Conservation (phyloP, 2,888 invertebrate genomes). For the Caenorhabditis wallacei region DNA sequence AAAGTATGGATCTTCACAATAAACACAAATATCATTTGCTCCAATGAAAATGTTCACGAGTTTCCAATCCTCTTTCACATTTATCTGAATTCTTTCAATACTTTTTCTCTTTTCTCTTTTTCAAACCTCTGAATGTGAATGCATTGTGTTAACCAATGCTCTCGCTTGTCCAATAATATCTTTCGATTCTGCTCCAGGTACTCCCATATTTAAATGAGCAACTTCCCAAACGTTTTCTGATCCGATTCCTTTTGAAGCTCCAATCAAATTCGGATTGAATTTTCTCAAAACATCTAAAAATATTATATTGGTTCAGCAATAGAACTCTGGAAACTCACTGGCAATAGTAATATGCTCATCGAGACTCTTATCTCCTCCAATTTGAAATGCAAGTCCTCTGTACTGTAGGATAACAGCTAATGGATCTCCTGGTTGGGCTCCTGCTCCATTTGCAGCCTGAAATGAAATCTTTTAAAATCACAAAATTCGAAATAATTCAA, state of each 20-base stretch:
- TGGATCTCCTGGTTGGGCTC: slow-evolving; percentile 66
- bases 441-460: slow-evolving; percentile 75
- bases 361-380: slow-evolving; percentile 71
- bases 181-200: slow-evolving; percentile 71
- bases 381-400: slow-evolving; percentile 72
- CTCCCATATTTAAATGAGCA: slow-evolving; percentile 70
- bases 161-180: slow-evolving; percentile 72
- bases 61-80: slow-evolving; percentile 78
- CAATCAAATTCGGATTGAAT: slow-evolving; percentile 88
- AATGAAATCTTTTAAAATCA: not conserved
- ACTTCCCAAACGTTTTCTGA: slow-evolving; percentile 73
- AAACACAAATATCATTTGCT: slow-evolving; percentile 77
- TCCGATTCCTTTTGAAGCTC: slow-evolving; percentile 68
- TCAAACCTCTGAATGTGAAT: slow-evolving; percentile 68
- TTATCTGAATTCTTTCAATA: slow-evolving; percentile 44
- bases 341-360: slow-evolving; percentile 73
- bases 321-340: slow-evolving; percentile 46
- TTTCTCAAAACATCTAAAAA: slow-evolving; percentile 87
- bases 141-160: slow-evolving; percentile 69
- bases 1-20: slow-evolving; percentile 69
- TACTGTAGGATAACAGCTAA: slow-evolving; percentile 73
- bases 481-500: not conserved
- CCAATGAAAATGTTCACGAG: slow-evolving; percentile 79
- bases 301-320: not conserved
- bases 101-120: not conserved